phyloP scores from a whole-genome alignment of 2,797 vertebrate species.

The Gymnothorax javanicus region DNA sequence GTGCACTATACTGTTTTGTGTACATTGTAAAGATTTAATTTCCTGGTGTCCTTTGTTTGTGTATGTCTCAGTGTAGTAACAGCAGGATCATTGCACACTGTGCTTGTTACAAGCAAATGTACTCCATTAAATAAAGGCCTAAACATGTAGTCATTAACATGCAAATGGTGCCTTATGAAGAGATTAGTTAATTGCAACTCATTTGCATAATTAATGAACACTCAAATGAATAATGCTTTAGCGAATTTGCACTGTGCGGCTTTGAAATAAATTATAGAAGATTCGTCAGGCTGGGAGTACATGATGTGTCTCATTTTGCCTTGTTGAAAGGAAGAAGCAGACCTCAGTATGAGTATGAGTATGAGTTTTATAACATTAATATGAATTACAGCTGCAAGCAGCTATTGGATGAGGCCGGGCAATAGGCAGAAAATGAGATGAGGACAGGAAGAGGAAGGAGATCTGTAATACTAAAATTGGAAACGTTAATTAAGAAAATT shows the following conservation, averaged over 20 bases:
- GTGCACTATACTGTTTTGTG: background rate
- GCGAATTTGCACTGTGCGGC: constrained; percentile 84
- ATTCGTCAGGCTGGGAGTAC: constrained; percentile 78
- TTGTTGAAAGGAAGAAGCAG: constrained; percentile 80
- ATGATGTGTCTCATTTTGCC: constrained; percentile 73
- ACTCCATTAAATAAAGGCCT: constrained; percentile 89
- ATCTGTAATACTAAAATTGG: no score
- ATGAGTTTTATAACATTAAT: constrained; percentile 5
- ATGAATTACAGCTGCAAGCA: background rate
- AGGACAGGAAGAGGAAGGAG: no score
- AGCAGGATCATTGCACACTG: constrained; percentile 47
- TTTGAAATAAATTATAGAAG: constrained; percentile 91
- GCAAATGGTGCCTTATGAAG: constrained; percentile 85
- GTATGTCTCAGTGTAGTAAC: constrained; percentile 28
- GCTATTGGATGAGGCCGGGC: no score
- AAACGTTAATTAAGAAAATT: no score
- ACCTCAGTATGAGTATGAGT: constrained; percentile 45
- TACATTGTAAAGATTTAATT: background rate
- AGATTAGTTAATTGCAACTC: constrained; percentile 92
- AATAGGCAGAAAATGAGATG: no score
- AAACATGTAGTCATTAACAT: constrained; percentile 89
- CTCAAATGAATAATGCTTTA: constrained; percentile 89
- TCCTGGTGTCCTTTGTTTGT: background rate
- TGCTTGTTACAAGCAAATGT: constrained; percentile 79
- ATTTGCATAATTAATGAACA: constrained; percentile 97